Conservation (phyloP, 2,113 vertebrate species). For the Lycaon pictus region DNA sequence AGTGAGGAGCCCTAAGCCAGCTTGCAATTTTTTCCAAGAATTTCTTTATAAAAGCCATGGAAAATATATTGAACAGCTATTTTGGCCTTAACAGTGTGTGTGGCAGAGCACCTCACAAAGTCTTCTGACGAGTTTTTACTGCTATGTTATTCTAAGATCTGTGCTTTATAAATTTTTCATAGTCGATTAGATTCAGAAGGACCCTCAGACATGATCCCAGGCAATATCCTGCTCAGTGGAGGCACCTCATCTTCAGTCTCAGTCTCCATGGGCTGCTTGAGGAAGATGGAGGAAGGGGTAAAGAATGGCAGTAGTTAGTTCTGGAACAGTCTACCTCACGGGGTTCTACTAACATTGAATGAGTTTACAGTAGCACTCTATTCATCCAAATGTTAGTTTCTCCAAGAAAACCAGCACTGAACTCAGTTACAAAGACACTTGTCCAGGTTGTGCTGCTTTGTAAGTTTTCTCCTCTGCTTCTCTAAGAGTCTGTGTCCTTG, state of each 20-base stretch:
- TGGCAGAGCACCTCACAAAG: conserved; percentile 61
- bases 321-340: background rate
- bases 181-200: conserved; percentile 46
- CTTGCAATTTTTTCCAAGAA: conserved; percentile 70
- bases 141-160: conserved; percentile 63
- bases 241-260: background rate
- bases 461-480: background rate
- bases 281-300: background rate
- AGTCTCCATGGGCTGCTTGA: background rate
- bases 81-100: conserved; percentile 68
- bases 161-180: conserved; percentile 68
- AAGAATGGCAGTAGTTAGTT: background rate
- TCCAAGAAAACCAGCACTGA: background rate
- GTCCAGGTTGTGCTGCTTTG: background rate
- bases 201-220: background rate
- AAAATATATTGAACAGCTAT: conserved; percentile 56
- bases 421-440: background rate
- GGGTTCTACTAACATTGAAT: background rate
- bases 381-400: background rate
- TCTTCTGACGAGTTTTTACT: conserved; percentile 63
- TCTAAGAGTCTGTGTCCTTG: background rate
- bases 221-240: background rate
- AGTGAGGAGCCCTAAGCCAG: conserved; percentile 37
- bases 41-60: conserved; percentile 51
- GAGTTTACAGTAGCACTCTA: background rate